Evolutionary conservation across 2,113 vertebrate genomes (phyloP).

Genomic region (Misgurnus mizolepis): DNA sequence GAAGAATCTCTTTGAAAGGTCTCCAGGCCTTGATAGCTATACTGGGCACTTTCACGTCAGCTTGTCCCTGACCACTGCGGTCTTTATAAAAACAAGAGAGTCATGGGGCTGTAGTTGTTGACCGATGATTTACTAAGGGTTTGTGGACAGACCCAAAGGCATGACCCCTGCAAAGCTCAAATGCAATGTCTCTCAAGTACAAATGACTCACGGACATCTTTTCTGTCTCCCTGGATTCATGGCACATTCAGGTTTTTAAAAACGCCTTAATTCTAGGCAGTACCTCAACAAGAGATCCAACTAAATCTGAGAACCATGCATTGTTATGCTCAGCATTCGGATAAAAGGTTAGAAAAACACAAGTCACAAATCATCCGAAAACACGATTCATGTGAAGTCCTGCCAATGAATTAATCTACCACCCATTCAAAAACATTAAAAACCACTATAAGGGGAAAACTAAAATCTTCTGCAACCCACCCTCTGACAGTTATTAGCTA

Average conservation of each 20-base stretch:
- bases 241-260: constrained; percentile 29
- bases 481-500: too few species aligned
- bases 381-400: constrained; percentile 10
- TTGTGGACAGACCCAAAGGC: constrained; percentile 42
- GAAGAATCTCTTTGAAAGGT: constrained; percentile 54
- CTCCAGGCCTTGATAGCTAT: constrained; percentile 40
- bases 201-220: constrained; percentile 2
- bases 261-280: constrained; percentile 22
- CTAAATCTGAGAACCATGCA: constrained; percentile 26
- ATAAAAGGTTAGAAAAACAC: constrained; percentile 41
- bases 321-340: constrained; percentile 41
- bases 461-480: too few species aligned
- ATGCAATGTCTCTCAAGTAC: constrained; percentile 9
- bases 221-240: constrained; percentile 38
- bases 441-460: constrained; percentile 35
- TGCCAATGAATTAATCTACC: constrained; percentile 11
- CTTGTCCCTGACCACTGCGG: constrained; percentile 28
- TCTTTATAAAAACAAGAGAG: constrained; percentile 52
- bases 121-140: constrained; percentile 44
- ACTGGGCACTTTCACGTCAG: constrained; percentile 45
- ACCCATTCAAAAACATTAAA: constrained; percentile 32
- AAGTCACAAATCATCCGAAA: constrained; percentile 44
- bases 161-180: constrained; percentile 22
- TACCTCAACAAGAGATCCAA: constrained; percentile 41
- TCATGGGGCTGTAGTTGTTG: constrained; percentile 53